Base-by-base conservation (phyloP, 2,113 vertebrate species). In the Halcyon senegalensis region DNA sequence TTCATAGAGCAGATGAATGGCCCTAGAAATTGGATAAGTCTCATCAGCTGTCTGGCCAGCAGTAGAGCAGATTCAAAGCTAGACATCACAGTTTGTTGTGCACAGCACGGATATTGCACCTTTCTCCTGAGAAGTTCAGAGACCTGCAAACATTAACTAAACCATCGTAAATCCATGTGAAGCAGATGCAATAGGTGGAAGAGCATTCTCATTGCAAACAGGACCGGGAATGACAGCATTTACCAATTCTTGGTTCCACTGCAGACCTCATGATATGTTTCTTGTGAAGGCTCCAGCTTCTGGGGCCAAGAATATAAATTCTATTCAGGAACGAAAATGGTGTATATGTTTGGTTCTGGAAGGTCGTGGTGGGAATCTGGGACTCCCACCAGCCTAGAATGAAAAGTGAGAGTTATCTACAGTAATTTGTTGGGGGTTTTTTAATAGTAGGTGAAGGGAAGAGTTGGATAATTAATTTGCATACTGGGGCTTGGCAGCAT, bases 11-110 rank as follows among this genome's bases (percentile, higher is more conserved):
- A 93, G 69, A 91, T 91, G 69, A 96, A 94, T 62, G 25, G 41
- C 84, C 93, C 89, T 90, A 92, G 84, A 96, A 93, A 89, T 82
- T 82, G 86, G 53, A 44, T 76, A 83, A 79, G 41, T 70, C 69
- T 87, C 80, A 75, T 87, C 89, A 93, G 83, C 77, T 94, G 51
- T 33, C 69, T 92, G 86, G 94, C 84, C 88, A 94, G 68, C 48
- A 73, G 30, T 10, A 69, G 39, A 89, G 30, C 43, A 96, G 64
- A 87, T 78, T 89, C 80, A 91, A 79, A 90, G 66, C 44, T 72
- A 75, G 73, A 66, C 10, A 7, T 72, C 64, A 59, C 27, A 39
- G 60, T 2, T 56, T 63, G 88, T 63, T 84, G 28, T 30, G 24
- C 63, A 19, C 28, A 80, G 56, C 5, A 43, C 0, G 2, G 33